Evolutionary conservation across 2,113 vertebrate genomes (phyloP), one percentile per base, ranked within the genome.

Genomic region (Myotis brandtii): DNA sequence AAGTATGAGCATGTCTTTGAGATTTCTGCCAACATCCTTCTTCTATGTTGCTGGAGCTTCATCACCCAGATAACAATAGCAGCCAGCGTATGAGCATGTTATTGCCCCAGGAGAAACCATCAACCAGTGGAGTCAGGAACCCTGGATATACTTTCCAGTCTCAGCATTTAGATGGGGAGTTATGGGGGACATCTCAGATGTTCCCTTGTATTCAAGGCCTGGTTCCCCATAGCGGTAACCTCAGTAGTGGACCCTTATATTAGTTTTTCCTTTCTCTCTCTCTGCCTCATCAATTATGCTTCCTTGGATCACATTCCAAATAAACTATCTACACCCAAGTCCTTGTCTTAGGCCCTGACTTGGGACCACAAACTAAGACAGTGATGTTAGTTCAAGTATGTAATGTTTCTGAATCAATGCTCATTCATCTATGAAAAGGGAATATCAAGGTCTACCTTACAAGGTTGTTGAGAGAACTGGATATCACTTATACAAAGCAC

Each of bases 381-480:
- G 1, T 85, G 34, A 69, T 4, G 3, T 86, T 92, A 93, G 21
- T 66, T 32, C 21, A 48, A 9, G 86, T 76, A 76, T 48, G 17
- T 37, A 50, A 64, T 56, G 30, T 70, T 30, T 50, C 37, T 13
- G n/a, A 90, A 25, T 84, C 43, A 84, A 10, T 59, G 30, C 6
- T 62, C 80, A 66, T 16, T 83, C 23, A 37, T 75, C 37, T 75
- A 32, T 66, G 37, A 72, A 88, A 82, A 81, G 11, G 10, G 12
- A 91, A 72, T 93, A 34, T 95, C 77, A 85, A 90, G 5, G 20
- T 66, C 23, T 64, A 32, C 30, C 27, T 94, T 84, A 83, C 3
- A 79, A 32, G 18, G 11, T 37, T 59, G 4, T 66, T 90, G 43
- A 76, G 37, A 79, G 30, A 5, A 21, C 12, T 70, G 1, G 11